These are phyloP conservation scores for Ophiothrix spiculata DNA, from an alignment of 35 echinoderm and acorn worm species.

Conservation along the genomic window DNA sequence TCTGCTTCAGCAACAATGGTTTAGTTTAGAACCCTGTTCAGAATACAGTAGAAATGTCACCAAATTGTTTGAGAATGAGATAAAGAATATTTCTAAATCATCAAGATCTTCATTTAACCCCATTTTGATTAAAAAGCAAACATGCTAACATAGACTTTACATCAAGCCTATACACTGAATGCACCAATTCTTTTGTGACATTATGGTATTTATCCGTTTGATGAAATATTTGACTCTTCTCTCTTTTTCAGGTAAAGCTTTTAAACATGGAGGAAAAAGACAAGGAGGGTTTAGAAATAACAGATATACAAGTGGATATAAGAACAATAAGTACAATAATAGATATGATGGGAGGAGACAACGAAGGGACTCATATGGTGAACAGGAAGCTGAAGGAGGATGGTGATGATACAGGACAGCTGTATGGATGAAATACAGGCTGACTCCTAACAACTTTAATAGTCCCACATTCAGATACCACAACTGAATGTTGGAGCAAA, in stretches of 20 bases:
- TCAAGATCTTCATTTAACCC: not conserved
- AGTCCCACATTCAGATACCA: no score
- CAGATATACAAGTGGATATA: not conserved
- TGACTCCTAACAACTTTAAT: no score
- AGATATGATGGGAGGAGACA: not conserved
- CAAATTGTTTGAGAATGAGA: no score
- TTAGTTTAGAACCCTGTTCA: no score
- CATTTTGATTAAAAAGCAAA: not conserved
- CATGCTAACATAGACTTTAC: not conserved
- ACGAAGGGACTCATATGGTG: not conserved
- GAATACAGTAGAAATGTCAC: no score
- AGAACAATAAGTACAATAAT: not conserved
- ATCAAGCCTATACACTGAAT: not conserved
- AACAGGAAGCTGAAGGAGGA: not conserved
- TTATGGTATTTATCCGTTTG: not conserved
- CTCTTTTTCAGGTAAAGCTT: not conserved
- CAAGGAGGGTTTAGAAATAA: not conserved
- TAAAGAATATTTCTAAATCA: no score
- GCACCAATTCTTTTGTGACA: not conserved
- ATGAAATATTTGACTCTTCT: not conserved
- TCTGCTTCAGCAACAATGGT: no score
- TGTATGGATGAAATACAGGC: no score
- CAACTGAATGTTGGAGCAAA: no score
- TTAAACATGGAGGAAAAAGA: not conserved
- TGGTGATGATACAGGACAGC: no score